Percentiles rank a stretch among this genome's conserved stretches.
These are phyloP conservation scores for Phyllotreta cruciferae DNA, from an alignment of 2,888 invertebrate genomes.

Conservation along the genomic window DNA sequence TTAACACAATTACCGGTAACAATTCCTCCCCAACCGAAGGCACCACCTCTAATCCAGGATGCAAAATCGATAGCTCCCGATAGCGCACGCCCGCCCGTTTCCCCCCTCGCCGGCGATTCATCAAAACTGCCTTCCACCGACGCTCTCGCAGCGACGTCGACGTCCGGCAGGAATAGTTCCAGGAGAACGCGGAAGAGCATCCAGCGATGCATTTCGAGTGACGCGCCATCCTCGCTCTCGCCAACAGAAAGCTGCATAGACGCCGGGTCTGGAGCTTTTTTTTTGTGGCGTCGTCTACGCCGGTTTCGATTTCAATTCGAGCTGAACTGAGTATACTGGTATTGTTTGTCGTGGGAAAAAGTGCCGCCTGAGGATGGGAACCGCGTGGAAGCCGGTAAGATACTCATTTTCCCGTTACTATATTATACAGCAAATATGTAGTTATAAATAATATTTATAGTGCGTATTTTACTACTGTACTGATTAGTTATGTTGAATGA, in stretches of 20 bases:
- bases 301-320: too few species aligned
- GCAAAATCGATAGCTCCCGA: slow-evolving; percentile 39
- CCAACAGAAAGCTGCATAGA: slow-evolving; percentile 5
- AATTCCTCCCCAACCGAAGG: too few species aligned
- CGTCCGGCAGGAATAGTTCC: slow-evolving; percentile 27
- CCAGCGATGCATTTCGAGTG: slow-evolving; percentile 24
- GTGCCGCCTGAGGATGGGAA: too few species aligned
- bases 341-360: too few species aligned
- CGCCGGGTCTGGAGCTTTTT: slow-evolving; percentile 16
- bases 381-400: too few species aligned
- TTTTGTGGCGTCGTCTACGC: not conserved
- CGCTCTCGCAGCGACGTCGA: slow-evolving; percentile 43
- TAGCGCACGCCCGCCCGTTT: slow-evolving; percentile 36
- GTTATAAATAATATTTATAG: too few species aligned
- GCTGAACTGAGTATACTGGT: too few species aligned
- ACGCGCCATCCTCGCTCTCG: not conserved
- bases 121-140: slow-evolving; percentile 49
- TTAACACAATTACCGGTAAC: too few species aligned
- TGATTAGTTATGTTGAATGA: too few species aligned
- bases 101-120: slow-evolving; percentile 29
- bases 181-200: slow-evolving; percentile 34
- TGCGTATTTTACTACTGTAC: too few species aligned
- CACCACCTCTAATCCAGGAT: slow-evolving; percentile 24
- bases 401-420: too few species aligned
- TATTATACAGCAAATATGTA: too few species aligned